phyloP scores from a whole-genome alignment of 1,140 invertebrate genomes.

The Bactericera cockerelli region DNA sequence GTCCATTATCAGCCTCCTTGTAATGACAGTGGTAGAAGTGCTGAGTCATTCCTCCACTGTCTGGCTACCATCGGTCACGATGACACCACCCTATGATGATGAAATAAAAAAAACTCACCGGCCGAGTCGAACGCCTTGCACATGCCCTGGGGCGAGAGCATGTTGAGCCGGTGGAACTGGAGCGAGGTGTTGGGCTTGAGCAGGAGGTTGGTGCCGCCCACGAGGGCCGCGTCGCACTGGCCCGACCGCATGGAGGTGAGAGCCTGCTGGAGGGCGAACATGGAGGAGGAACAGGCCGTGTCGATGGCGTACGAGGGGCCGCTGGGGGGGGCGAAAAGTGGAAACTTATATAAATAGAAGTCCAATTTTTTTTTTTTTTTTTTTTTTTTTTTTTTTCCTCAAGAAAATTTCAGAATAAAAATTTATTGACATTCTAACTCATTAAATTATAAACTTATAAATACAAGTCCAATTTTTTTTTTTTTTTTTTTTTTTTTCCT shows the following conservation, averaged over 20 bases:
- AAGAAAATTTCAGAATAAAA: too few relatives aligned
- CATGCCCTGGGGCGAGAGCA: slow-evolving; percentile 69
- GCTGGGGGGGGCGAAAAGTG: slow-evolving; percentile 22
- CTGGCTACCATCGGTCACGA: too few relatives aligned
- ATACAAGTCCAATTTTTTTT: too few relatives aligned
- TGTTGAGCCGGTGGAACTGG: slow-evolving; percentile 82
- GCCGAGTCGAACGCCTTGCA: slow-evolving; percentile 87
- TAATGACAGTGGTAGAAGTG: too few relatives aligned
- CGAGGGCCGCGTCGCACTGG: slow-evolving; percentile 81
- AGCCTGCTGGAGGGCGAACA: slow-evolving; percentile 79
- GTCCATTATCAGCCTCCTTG: too few relatives aligned
- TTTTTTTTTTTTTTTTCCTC: too few relatives aligned
- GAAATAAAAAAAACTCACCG: too few relatives aligned
- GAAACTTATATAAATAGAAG: not conserved
- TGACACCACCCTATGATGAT: too few relatives aligned
- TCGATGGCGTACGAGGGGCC: slow-evolving; percentile 86
- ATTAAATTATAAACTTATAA: not conserved
- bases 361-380: too few relatives aligned
- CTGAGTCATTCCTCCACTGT: too few relatives aligned
- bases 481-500: too few relatives aligned
- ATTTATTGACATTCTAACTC: too few relatives aligned
- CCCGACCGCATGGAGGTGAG: slow-evolving; percentile 62
- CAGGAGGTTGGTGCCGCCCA: slow-evolving; percentile 61
- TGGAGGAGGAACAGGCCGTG: slow-evolving; percentile 87
- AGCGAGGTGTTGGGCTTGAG: slow-evolving; percentile 76